A percentile compares a stretch with the other conserved stretches of the same genome.
These are phyloP conservation scores for Pomacea maculata DNA, from an alignment of 1,140 invertebrate species.

Conservation along the genomic window DNA sequence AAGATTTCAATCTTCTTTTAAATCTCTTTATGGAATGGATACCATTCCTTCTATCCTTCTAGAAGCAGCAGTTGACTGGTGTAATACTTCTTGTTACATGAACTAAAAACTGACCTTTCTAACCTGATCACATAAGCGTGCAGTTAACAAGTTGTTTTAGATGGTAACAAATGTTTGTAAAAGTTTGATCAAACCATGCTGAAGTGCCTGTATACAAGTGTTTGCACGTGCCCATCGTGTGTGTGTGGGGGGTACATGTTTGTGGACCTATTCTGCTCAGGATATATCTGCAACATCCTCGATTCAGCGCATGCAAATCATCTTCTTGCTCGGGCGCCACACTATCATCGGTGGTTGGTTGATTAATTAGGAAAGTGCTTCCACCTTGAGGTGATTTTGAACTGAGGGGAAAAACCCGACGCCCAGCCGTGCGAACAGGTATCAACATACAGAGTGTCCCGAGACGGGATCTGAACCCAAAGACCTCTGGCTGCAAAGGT, in stretches of 20 bases:
- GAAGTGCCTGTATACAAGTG: slow-evolving; percentile 5
- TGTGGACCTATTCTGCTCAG: slow-evolving; percentile 8
- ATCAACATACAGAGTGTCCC: too few species aligned
- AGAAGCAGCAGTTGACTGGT: neutral
- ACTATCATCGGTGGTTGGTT: neutral
- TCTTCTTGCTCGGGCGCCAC: neutral
- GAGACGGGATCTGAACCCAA: too few species aligned
- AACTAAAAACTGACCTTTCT: neutral
- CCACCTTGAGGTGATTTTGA: neutral
- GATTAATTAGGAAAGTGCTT: neutral
- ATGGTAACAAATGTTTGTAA: neutral
- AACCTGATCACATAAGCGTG: neutral
- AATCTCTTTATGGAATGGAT: neutral
- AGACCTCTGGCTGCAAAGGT: too few species aligned
- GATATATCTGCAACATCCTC: neutral
- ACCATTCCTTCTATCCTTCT: neutral
- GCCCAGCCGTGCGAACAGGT: too few species aligned
- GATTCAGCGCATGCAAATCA: slow-evolving; percentile 1
- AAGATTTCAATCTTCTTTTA: neutral
- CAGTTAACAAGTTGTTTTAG: neutral
- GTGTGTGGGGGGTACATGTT: slow-evolving; percentile 5
- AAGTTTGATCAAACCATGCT: neutral
- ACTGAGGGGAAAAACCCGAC: neutral
- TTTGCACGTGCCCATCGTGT: slow-evolving; percentile 4
- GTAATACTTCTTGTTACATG: too few species aligned